These are phyloP conservation scores for Lacerta viridis DNA, from an alignment of 2,797 vertebrate genomes.

Conservation along the genomic window DNA sequence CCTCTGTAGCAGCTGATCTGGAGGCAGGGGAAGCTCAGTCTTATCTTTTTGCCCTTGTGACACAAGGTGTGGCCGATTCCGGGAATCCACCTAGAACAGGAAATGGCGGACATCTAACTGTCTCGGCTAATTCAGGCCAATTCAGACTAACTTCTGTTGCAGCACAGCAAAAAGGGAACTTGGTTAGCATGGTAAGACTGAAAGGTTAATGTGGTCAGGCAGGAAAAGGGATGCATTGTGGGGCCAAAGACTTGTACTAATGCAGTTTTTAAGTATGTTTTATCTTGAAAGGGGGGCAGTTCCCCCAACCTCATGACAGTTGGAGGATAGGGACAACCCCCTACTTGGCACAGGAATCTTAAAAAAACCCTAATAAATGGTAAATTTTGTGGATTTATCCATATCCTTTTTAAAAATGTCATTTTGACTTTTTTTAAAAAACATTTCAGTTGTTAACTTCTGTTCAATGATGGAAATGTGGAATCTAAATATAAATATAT, in stretches of 20 bases:
- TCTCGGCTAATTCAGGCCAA: too few relatives aligned
- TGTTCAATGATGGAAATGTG: conserved; percentile 72
- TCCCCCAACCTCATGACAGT: not conserved
- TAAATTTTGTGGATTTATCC: conserved; percentile 58
- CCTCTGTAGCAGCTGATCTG: too few relatives aligned
- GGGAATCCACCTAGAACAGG: not conserved
- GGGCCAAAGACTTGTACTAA: conserved; percentile 23
- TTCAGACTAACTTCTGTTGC: too few relatives aligned
- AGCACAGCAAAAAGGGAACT: not conserved
- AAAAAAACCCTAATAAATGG: conserved; percentile 63
- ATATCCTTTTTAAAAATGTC: not conserved
- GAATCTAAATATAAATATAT: conserved; percentile 65
- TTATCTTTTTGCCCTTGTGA: too few relatives aligned
- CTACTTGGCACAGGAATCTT: conserved; percentile 56
- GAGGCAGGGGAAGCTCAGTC: too few relatives aligned
- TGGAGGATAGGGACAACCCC: conserved; percentile 38
- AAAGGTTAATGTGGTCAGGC: conserved; percentile 12
- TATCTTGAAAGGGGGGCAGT: not conserved
- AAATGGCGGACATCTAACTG: not conserved
- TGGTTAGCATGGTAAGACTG: too few relatives aligned
- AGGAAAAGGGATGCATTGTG: conserved; percentile 13
- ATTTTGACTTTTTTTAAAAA: not conserved
- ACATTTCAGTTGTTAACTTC: conserved; percentile 67
- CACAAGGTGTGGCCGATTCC: not conserved
- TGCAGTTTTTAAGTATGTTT: not conserved